Base-by-base conservation (phyloP, 2,113 vertebrate genomes). In the Agapornis roseicollis region DNA sequence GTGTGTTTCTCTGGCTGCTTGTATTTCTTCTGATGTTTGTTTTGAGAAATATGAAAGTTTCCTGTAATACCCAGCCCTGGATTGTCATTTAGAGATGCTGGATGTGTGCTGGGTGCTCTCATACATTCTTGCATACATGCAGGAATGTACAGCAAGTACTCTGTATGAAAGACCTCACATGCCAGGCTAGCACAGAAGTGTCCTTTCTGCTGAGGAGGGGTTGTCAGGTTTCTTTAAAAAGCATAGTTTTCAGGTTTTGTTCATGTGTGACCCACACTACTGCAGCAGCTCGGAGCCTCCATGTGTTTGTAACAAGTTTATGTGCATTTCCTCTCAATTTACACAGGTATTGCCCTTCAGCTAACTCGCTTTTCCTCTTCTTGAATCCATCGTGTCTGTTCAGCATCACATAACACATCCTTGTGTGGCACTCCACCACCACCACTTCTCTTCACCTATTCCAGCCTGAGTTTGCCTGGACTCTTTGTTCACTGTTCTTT, bases 361-460 rank as follows among this genome's bases (percentile, higher is more conserved):
- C 64, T 70, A 41, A 66, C 58, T 4, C 37, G 60, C 28, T 86
- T 71, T 80, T 52, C 35, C 88, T 84, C 46, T 28, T 70, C n/a
- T 77, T 56, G 25, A 80, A 39, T 58, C 76, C n/a, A 14, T 60
- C 2, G 0, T 2, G 1, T 70, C 50, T 64, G 71, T 66, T 70
- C 16, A 11, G 80, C 86, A n/a, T 56, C 64, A n/a, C 47, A 28
- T n/a, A 39, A 46, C 42, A 9, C 0, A 0, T 77, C 68, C 24
- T 60, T 31, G 27, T 73, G 44, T 77, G 72, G 35, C 60, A 41
- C 44, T 65, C 44, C 64, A 31, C 35, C 63, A 41, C 39, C 65
- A 58, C 49, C 28, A 4, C 47, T 76, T 37, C 73, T 82, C 50
- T 60, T 74, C 66, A 35, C 19, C 84, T 52, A 9, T 66, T 71